These are phyloP conservation scores for Macrophya alboannulata DNA, from an alignment of 2,888 invertebrate genomes.

Conservation along the genomic window DNA sequence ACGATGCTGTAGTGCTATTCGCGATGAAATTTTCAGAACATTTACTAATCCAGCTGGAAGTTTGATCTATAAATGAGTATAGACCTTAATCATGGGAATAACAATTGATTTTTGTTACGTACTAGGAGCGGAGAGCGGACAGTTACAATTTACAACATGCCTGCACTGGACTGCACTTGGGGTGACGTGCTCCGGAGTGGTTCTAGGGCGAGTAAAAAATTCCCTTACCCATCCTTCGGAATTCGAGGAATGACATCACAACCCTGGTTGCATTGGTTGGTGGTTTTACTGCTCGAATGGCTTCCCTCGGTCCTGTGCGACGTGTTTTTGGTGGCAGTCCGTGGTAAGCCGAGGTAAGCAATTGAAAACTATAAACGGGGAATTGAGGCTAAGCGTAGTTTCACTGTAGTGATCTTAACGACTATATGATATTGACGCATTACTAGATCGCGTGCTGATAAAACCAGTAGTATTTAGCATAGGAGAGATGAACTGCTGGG, in stretches of 20 bases:
- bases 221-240: conserved; percentile 73
- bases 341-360: conserved; percentile 71
- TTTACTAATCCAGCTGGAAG: background rate
- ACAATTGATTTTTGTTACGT: background rate
- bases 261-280: conserved; percentile 67
- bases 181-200: conserved; percentile 69
- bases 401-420: background rate
- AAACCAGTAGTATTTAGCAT: background rate
- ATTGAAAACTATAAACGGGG: background rate
- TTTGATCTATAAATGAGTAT: background rate
- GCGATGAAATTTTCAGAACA: background rate
- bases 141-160: conserved; percentile 68
- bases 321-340: conserved; percentile 63
- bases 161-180: conserved; percentile 72
- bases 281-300: conserved; percentile 73
- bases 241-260: conserved; percentile 72
- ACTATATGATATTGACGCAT: conserved; percentile 4
- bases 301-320: conserved; percentile 73
- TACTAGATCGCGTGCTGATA: background rate
- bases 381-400: background rate
- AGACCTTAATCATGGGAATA: background rate
- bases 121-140: conserved; percentile 58
- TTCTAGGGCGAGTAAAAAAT: conserved; percentile 66
- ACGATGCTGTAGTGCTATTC: background rate
- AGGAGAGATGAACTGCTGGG: too few species aligned